Conservation (phyloP, 92 coral and sea anemone species). For the Umimayanthus kanabou region DNA sequence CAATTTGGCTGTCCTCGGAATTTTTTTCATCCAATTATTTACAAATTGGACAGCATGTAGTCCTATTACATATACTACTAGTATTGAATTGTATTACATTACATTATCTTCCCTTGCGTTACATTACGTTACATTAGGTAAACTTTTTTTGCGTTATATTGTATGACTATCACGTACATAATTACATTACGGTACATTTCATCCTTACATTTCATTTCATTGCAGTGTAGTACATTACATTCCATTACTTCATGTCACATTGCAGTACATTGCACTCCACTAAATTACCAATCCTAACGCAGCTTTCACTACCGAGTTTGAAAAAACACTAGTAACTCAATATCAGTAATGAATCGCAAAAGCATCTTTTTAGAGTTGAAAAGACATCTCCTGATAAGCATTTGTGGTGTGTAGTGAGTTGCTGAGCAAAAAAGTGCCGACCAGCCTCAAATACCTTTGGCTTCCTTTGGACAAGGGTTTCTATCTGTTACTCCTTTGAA, state of each 20-base stretch:
- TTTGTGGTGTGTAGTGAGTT: neutral
- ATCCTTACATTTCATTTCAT: too few species aligned
- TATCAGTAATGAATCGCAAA: neutral
- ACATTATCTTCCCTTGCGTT: too few species aligned
- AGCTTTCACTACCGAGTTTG: neutral
- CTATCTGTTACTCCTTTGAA: constrained; percentile 49
- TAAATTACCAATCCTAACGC: neutral
- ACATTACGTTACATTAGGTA: too few species aligned
- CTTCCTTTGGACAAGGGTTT: constrained; percentile 63
- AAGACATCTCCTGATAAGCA: neutral
- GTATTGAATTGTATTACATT: too few species aligned
- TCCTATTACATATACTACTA: too few species aligned
- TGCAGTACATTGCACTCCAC: neutral
- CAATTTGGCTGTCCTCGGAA: too few species aligned
- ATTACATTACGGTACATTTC: too few species aligned
- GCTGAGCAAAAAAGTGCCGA: neutral
- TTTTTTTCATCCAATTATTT: too few species aligned
- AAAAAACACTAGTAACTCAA: neutral
- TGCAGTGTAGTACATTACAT: too few species aligned
- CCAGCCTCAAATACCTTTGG: constrained; percentile 36
- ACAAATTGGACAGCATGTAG: too few species aligned
- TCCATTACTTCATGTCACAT: neutral
- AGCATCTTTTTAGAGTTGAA: neutral
- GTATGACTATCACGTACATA: too few species aligned
- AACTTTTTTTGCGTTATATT: too few species aligned